Conservation (phyloP, 2,888 invertebrate genomes). For the Coleophora deauratella region DNA sequence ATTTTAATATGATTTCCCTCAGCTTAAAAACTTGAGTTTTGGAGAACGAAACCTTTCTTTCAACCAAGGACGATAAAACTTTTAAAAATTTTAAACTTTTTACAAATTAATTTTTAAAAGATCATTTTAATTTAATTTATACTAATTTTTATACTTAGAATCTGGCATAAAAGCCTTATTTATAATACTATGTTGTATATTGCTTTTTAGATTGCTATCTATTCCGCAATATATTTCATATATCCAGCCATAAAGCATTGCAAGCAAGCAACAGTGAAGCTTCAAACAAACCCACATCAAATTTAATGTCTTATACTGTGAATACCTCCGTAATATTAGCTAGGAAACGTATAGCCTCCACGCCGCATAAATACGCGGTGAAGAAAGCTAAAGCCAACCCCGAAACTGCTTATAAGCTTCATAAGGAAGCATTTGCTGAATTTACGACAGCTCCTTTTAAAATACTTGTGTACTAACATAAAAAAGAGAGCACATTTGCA, state of each 20-base stretch:
- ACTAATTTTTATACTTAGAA: no score
- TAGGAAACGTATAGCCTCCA: constrained; percentile 12
- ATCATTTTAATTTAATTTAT: no score
- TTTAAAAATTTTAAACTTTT: no score
- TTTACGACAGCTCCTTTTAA: constrained; percentile 44
- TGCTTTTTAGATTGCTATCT: no score
- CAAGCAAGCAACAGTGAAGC: neutral
- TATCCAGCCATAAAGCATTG: neutral
- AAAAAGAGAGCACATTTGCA: constrained; percentile 30
- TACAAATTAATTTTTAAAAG: no score
- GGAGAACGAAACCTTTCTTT: no score
- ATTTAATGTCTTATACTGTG: constrained; percentile 20
- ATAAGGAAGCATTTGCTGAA: constrained; percentile 42
- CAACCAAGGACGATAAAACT: no score
- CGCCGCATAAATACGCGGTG: constrained; percentile 10
- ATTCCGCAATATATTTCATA: no score
- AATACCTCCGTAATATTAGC: constrained; percentile 17
- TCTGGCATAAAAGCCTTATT: no score
- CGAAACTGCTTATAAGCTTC: constrained; percentile 27
- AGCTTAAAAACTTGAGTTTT: no score
- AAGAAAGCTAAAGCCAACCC: constrained; percentile 25
- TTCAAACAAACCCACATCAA: constrained; percentile 16
- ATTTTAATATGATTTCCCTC: no score
- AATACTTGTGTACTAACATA: constrained; percentile 31
- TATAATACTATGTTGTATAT: no score